Base-by-base conservation (phyloP, 2,888 invertebrate species). In the Coleophora deauratella region DNA sequence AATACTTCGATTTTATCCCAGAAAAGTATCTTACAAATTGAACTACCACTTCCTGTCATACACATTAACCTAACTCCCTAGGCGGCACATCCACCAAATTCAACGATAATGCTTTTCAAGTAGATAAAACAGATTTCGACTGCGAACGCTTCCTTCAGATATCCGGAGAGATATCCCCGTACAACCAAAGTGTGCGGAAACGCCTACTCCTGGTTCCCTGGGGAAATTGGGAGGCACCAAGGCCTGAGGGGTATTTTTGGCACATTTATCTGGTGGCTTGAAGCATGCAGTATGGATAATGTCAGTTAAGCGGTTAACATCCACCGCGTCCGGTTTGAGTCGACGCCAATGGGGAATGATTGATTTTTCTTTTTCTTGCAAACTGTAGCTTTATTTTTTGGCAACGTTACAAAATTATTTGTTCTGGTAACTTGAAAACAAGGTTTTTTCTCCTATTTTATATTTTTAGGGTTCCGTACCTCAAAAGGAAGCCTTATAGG, bases 261-360 rank as follows among this genome's bases (percentile, higher is more conserved):
- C 68, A 62, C 66, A 68, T 68, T 62, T 53, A 59, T 68, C 59
- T 64, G 54, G 55, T 59, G 62, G 57, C 50, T 64, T 55, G 55
- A 60, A 61, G 57, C 50, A 43, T 43, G 47, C 54, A 51, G 49
- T 50, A 49, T 54, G 58, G 62, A 59, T 71, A 71, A 70, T 66
- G 53, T 55, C 58, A 63, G 63, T 67, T 70, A 73, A 76, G 70
- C 63, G 66, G 59, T 69, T 66, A 66, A 61, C 62, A 67, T 63
- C 62, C 51, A 54, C 57, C 56, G 59, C 59, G 64, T 69, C 72
- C 71, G 68, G 55, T 66, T 62, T 64, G 66, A 63, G 50, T 54
- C 52, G 41, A 43, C 50, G 59, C 67, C 71, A 71, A 60, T 55
- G 51, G 52, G 51, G 52, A 45, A 47, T 66, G 67, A 72, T 74